Conservation (phyloP, 2,888 invertebrate genomes). For the Beris chalybata region DNA sequence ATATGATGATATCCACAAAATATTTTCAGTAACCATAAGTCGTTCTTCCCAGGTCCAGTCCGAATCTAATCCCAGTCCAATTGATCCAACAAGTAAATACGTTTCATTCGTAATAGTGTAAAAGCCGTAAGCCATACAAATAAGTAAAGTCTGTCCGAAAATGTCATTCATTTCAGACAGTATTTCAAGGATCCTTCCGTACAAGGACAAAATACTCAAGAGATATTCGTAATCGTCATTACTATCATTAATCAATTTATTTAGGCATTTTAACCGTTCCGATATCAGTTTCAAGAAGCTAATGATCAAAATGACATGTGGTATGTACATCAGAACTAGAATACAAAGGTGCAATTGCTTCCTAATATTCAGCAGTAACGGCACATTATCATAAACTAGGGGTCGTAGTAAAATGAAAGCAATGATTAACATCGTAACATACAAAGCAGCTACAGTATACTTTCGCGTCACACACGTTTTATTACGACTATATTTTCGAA, state of each 20-base stretch:
- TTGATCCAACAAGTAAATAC: not conserved
- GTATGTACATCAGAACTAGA: not conserved
- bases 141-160: not conserved
- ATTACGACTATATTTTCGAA: not conserved
- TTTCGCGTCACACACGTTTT: not conserved
- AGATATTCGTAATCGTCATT: not conserved
- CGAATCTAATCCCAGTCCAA: too few relatives aligned
- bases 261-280: not conserved
- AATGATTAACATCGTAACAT: not conserved
- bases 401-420: too few relatives aligned
- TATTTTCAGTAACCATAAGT: not conserved
- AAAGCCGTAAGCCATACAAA: constrained; percentile 4
- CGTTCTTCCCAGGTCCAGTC: not conserved
- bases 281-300: not conserved
- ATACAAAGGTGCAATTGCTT: not conserved
- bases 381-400: too few relatives aligned
- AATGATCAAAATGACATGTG: not conserved
- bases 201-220: not conserved
- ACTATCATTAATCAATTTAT: not conserved
- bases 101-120: constrained; percentile 9
- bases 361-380: too few relatives aligned
- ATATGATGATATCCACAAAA: constrained; percentile 2
- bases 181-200: not conserved
- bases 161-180: not conserved
- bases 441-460: not conserved